Evolutionary conservation across 2,797 vertebrate species (phyloP), one percentile per base, ranked within the genome.

Genomic region (Dryobates pubescens): DNA sequence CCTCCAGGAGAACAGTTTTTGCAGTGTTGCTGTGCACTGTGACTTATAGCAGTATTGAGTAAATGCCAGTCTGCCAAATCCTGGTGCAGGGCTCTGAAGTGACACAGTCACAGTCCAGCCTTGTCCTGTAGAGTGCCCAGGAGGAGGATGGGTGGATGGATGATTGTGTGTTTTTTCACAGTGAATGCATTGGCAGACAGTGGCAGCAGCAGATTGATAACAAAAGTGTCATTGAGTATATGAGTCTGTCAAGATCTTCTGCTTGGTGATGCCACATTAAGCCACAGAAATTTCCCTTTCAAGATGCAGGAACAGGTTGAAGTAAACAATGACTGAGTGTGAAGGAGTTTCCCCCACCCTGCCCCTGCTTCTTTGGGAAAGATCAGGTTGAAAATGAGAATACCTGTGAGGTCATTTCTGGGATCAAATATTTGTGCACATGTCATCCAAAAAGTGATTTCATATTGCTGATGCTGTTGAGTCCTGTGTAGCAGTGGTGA

Each of bases 141-240:
- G n/a, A 27, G 30, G 5, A 10, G 27, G 22, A 22, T 29, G 63
- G 17, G 11, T 27, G 38, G 70, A 29, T 17, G 24, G 51, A 36
- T 30, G 53, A 29, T 10, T 10, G 17, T 16, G 38, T 17, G 38
- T 18, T 80, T 59, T 59, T 56, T 41, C 45, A 59, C 24, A 58
- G 45, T 0, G 1, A 53, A 32, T 2, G 0, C 0, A 1, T 6
- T 76, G 59, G 32, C 54, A 82, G 67, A 11, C 68, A 58, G 34
- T 15, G 32, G 43, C 20, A 38, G 67, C 57, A 53, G 72, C 57
- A 75, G 26, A 23, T 54, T 4, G 7, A 7, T 74, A 64, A 54
- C 51, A 22, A 58, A 77, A 29, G 24, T 22, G 26, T 4, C 30
- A 12, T 32, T 63, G 62, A 22, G 30, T n/a, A 10, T 32, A 56